Percentiles rank a stretch among this genome's conserved stretches.
These are phyloP conservation scores for Masticophis lateralis DNA, from an alignment of 2,797 vertebrate genomes.

Conservation along the genomic window DNA sequence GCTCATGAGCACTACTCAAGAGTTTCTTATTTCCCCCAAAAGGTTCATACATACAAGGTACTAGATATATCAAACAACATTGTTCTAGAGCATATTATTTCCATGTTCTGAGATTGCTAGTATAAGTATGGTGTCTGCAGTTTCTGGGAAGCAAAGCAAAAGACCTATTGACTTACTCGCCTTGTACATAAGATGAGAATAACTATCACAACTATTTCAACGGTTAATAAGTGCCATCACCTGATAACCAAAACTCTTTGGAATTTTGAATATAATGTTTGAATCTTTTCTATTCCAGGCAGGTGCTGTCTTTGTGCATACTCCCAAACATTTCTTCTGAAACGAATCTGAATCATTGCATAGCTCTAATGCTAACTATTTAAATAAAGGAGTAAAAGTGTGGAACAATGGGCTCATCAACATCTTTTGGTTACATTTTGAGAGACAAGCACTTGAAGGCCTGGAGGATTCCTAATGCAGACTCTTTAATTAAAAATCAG, in stretches of 20 bases:
- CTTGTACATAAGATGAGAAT: neutral
- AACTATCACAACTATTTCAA: neutral
- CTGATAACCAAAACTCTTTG: neutral
- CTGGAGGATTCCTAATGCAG: conserved; percentile 47
- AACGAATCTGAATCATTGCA: neutral
- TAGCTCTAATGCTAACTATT: conserved; percentile 14
- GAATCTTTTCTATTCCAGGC: neutral
- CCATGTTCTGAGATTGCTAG: neutral
- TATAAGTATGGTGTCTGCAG: neutral
- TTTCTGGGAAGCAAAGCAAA: neutral
- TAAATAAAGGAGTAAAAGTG: conserved; percentile 13
- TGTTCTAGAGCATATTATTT: neutral
- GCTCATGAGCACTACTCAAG: neutral
- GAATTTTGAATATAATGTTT: neutral
- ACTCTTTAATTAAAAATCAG: conserved; percentile 40
- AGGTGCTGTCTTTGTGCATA: neutral
- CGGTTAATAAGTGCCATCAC: neutral
- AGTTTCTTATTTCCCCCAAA: neutral
- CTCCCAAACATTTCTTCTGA: neutral
- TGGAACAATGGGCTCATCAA: conserved; percentile 50
- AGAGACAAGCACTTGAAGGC: conserved; percentile 40
- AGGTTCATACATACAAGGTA: neutral
- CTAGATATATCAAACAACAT: neutral
- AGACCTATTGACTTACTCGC: neutral
- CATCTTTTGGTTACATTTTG: neutral